A percentile compares a stretch with the other conserved stretches of the same genome.
Evolutionary conservation across 2,888 invertebrate species (phyloP).

Genomic region (Chaetogeoica ovagalla): DNA sequence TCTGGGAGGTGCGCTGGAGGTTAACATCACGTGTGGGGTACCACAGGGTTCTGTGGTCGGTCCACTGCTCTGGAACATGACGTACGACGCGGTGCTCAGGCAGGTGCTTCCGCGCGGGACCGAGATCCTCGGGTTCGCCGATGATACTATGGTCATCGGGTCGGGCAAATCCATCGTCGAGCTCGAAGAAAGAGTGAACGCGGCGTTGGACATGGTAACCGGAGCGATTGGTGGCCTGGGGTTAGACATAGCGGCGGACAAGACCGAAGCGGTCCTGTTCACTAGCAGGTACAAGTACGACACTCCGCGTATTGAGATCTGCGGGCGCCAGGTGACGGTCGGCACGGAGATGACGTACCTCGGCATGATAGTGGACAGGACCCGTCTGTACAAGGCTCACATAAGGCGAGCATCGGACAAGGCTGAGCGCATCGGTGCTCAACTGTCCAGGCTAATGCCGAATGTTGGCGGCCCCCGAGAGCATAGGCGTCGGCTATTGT

Average conservation of each 20-base stretch:
- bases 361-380: not conserved
- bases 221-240: not conserved
- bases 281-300: not conserved
- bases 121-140: not conserved
- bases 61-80: not conserved
- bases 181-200: not conserved
- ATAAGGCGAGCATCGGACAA: not conserved
- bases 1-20: not conserved
- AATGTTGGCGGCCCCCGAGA: not conserved
- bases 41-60: not conserved
- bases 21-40: not conserved
- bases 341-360: not conserved
- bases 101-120: not conserved
- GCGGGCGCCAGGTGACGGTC: not conserved
- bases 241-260: not conserved
- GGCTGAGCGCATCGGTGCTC: not conserved
- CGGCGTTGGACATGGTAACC: accelerated
- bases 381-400: not conserved
- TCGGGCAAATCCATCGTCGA: not conserved
- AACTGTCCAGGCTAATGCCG: not conserved
- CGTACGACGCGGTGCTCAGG: not conserved
- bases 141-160: not conserved
- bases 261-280: not conserved
- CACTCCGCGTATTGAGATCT: not conserved
- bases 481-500: not conserved